Evolutionary conservation across 2,888 invertebrate species (phyloP), one percentile per base, ranked within the genome.

Genomic region (Noctuana brunneofusca): DNA sequence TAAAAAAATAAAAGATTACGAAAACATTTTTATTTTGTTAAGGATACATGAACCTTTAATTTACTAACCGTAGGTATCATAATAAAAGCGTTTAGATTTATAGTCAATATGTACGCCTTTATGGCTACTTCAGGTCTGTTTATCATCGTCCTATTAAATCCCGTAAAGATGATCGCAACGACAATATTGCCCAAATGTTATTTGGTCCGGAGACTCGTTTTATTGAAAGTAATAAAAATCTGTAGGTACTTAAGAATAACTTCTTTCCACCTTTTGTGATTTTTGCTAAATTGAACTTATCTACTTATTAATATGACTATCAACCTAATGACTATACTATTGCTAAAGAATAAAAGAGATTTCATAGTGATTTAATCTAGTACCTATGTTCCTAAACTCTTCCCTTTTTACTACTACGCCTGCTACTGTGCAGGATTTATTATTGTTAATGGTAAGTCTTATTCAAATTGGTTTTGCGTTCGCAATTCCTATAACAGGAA

Each of bases 41-140:
- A n/a, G 2, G 6, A n/a, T 35, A 35, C 35, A 35, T 35, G n/a
- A 35, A 41, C 16, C n/a, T n/a, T n/a, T n/a, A n/a, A n/a, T 41
- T 32, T 32, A 32, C 30, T 16, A 14, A 41, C 6, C 38, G 14
- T 8, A 14, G 14, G 38, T 41, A 41, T 16, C 38, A 41, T 41
- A 41, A 41, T 41, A 38, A 41, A 41, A 41, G 8, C 14, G 38
- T 41, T 41, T 41, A 41, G 38, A 71, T 69, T 74, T 74, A 73
- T 71, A 66, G 69, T 68, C 66, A 69, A 74, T 73, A 41, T 41
- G 38, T 41, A 73, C 66, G 58, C 67, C 69, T 78, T 75, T 50
- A 58, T 50, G 67, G 64, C 66, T 70, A 72, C 71, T 76, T 73
- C 73, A 73, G 65, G 71, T 73, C 66, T 72, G 66, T 73, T 74